Conservation (phyloP, 2,113 vertebrate genomes). For the Chitala chitala region DNA sequence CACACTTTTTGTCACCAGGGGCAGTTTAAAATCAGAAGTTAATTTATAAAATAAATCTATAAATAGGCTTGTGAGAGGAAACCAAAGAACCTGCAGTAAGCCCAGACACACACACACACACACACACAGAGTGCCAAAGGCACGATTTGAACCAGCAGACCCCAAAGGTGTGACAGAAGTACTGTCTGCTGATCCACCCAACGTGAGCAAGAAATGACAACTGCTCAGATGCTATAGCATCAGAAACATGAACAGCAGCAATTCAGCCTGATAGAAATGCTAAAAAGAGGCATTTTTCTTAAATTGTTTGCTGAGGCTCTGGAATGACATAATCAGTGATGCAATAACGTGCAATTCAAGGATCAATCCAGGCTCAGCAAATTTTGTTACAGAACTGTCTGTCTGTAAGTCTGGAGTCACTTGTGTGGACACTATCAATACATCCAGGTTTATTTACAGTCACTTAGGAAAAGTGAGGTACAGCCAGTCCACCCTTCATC, state of each 20-base stretch:
- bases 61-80: no score
- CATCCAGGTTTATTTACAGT: constrained; percentile 4
- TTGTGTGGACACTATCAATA: constrained; percentile 10
- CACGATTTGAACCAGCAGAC: no score
- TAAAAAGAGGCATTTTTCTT: background rate
- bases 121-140: no score
- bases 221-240: background rate
- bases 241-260: background rate
- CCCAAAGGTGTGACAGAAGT: no score
- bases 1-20: no score
- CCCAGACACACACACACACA: no score
- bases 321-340: background rate
- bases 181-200: no score
- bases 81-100: no score
- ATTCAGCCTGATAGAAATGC: background rate
- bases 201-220: no score
- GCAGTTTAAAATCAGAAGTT: no score
- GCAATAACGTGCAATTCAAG: background rate
- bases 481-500: background rate
- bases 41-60: no score
- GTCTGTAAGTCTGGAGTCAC: constrained; percentile 6
- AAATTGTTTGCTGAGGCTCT: background rate
- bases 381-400: no score
- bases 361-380: constrained; percentile 2
- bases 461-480: background rate